phyloP scores from a whole-genome alignment of 2,888 invertebrate genomes.

The Phengaris alcon region DNA sequence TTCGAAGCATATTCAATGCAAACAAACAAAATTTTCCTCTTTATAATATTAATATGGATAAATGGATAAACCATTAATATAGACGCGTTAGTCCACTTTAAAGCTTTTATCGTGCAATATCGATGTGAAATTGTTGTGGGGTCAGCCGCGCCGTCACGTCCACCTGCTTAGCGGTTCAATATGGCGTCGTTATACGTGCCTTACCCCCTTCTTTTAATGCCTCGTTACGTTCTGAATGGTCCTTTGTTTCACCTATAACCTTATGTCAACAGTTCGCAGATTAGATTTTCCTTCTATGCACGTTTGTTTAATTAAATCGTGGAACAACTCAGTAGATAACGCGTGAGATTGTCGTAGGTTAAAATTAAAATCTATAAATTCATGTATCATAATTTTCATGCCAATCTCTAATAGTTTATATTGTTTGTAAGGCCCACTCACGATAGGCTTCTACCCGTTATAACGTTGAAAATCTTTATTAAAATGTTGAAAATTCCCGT shows the following conservation, averaged over 20 bases:
- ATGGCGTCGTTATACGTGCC: constrained; percentile 39
- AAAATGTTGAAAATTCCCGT: no score
- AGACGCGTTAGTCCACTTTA: background rate
- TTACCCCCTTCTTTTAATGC: constrained; percentile 27
- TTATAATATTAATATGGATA: background rate
- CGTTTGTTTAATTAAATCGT: constrained; percentile 15
- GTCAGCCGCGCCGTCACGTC: constrained; percentile 53
- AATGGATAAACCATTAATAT: background rate
- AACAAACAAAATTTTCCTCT: background rate
- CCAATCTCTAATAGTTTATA: no score
- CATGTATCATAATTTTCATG: no score
- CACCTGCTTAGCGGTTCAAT: constrained; percentile 61
- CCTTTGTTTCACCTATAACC: constrained; percentile 24
- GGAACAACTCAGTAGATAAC: background rate
- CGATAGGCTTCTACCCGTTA: no score
- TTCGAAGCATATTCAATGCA: no score
- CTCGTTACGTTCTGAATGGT: constrained; percentile 26
- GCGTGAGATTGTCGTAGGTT: constrained; percentile 7
- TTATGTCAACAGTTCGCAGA: constrained; percentile 22
- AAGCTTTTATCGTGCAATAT: constrained; percentile 18
- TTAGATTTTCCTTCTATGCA: constrained; percentile 23
- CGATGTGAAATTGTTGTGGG: constrained; percentile 35
- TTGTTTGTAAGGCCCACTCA: no score
- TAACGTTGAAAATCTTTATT: no score
- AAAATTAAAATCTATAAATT: background rate